A percentile compares a stretch with the other conserved stretches of the same genome.
phyloP scores from a whole-genome alignment of 2,797 vertebrate species.

The Octomys mimax region DNA sequence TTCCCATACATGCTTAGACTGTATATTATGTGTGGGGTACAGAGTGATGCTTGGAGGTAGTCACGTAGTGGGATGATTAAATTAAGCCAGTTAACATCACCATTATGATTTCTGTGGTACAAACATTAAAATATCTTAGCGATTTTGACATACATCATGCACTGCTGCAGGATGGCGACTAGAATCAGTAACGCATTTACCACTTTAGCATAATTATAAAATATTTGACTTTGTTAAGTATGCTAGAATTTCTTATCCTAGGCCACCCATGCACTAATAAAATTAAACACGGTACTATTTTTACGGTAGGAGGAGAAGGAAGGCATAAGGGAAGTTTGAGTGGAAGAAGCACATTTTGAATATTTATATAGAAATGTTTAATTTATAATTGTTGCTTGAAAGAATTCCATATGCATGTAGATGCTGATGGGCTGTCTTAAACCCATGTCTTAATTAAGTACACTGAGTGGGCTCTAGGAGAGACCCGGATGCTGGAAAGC shows the following conservation, averaged over 20 bases:
- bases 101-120: neutral
- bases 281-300: neutral
- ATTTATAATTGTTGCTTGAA: neutral
- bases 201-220: neutral
- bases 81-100: neutral
- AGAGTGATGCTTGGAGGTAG: neutral
- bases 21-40: neutral
- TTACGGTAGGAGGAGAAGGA: neutral
- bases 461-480: neutral
- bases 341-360: neutral
- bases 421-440: constrained; percentile 23
- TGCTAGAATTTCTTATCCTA: constrained; percentile 6
- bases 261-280: constrained; percentile 10
- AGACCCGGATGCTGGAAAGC: neutral
- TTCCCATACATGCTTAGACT: neutral
- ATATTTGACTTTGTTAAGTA: constrained; percentile 27
- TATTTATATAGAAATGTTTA: constrained; percentile 19
- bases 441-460: neutral
- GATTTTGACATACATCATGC: neutral
- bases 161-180: neutral
- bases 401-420: neutral
- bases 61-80: neutral
- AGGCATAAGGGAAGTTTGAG: neutral
- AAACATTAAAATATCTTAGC: neutral
- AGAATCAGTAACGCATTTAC: neutral